Base-by-base conservation (phyloP, 2,797 vertebrate genomes). In the Phyllotis vaccarum region DNA sequence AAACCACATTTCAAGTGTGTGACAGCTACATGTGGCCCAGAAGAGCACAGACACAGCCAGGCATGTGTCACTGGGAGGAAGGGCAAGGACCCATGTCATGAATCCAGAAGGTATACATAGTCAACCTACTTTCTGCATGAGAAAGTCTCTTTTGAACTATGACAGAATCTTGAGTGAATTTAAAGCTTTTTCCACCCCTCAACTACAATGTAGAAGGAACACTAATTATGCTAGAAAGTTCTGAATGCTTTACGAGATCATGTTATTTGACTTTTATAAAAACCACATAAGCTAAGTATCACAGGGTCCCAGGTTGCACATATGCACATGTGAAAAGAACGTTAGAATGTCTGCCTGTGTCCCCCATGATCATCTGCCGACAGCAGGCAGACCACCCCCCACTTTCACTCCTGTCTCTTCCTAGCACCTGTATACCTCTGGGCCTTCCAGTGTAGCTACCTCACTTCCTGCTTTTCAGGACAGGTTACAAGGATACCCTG, bases 11-110 rank as follows among this genome's bases (percentile, higher is more conserved):
- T 70, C 75, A 56, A 27, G 37, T 75, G 37, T 9, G 14, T 52
- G 16, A 34, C 0, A 66, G 49, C 16, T 52, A 66, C 1, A 8
- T 0, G 29, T 27, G 34, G 76, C 37, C 29, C 0, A 0, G 2
- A 29, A 64, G n/a, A 4, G 62, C 0, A n/a, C 29, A 40, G 70
- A 66, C 0, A 3, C 29, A 37, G 1, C 1, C n/a, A 7, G 40
- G 74, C 54, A 3, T 7, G 22, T 6, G 58, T 3, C 2, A 4
- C 24, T 43, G 22, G 46, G 37, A 49, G 6, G 78, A 37, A 46
- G 17, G 54, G 27, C 62, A 74, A 62, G 46, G 72, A 31, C 19
- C 22, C 56, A 16, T 17, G 52, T n/a, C 29, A 0, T 16, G 56
- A 62, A 40, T 10, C 9, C 2, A 62, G 49, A 86, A 89, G 66